These are phyloP conservation scores for Indicator maculatus DNA, from an alignment of 2,113 vertebrate genomes.

Conservation along the genomic window DNA sequence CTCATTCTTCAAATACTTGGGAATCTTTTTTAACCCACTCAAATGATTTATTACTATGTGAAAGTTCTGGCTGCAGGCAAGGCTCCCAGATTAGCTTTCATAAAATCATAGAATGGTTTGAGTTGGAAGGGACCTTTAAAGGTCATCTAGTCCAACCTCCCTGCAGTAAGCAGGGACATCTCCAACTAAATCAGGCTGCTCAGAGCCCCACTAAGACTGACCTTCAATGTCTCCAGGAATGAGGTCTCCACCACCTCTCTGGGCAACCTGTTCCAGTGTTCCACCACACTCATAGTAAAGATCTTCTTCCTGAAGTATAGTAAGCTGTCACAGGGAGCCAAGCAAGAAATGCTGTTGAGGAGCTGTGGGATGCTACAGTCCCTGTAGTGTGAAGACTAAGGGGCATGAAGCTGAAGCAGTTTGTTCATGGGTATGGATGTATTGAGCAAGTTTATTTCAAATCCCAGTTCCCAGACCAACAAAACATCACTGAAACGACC, in stretches of 20 bases:
- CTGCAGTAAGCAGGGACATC: too few relatives aligned
- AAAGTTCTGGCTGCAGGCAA: background rate
- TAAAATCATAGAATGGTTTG: background rate
- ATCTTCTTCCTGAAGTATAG: background rate
- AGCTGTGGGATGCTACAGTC: background rate
- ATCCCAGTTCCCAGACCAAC: background rate
- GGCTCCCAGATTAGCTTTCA: background rate
- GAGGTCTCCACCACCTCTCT: too few relatives aligned
- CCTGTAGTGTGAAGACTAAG: fast-evolving
- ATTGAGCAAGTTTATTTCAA: background rate
- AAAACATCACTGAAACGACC: background rate
- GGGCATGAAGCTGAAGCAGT: fast-evolving
- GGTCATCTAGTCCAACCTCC: too few relatives aligned
- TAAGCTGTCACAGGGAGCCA: background rate
- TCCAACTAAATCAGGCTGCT: too few relatives aligned
- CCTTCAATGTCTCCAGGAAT: too few relatives aligned
- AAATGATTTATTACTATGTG: background rate
- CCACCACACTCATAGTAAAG: too few relatives aligned
- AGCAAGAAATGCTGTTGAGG: background rate
- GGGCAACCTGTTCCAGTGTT: too few relatives aligned
- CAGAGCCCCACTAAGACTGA: too few relatives aligned
- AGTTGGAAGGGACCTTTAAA: too few relatives aligned
- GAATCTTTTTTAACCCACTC: background rate
- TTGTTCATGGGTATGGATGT: fast-evolving
- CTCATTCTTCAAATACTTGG: slow-evolving; percentile 7